Evolutionary conservation across 2,797 vertebrate species (phyloP).

Genomic region (Falco novaeseelandiae): DNA sequence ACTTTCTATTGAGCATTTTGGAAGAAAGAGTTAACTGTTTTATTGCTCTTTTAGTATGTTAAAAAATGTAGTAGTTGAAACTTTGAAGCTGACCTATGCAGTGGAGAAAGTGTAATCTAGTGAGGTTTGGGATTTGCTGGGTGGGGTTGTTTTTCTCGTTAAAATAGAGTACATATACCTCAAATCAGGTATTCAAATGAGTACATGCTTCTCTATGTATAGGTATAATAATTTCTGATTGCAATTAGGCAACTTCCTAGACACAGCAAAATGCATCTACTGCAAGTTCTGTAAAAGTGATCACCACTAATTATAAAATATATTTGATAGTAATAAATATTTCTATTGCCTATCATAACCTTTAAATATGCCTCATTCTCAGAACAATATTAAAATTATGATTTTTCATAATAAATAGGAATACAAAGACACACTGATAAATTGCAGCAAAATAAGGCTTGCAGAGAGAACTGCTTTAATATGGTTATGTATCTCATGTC

Average conservation of each 20-base stretch:
- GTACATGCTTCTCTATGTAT: neutral
- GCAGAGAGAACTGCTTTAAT: neutral
- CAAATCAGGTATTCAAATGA: neutral
- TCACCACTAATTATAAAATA: neutral
- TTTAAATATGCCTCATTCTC: neutral
- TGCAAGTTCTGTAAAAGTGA: neutral
- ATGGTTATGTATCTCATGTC: neutral
- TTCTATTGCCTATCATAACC: neutral
- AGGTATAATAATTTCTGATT: neutral
- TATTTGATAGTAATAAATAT: neutral
- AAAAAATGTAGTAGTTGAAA: neutral
- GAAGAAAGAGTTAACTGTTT: neutral
- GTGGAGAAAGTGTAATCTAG: neutral
- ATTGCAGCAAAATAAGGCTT: neutral
- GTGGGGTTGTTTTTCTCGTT: neutral
- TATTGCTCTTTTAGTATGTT: neutral
- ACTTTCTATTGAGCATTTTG: neutral
- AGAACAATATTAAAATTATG: neutral
- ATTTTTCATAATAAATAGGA: neutral
- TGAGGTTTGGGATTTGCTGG: neutral
- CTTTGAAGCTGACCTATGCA: neutral
- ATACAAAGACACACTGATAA: neutral
- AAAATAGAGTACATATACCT: neutral
- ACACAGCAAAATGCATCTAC: neutral
- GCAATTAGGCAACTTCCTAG: neutral